Conservation (phyloP, 1,140 invertebrate genomes). For the Zaprionus inermis region DNA sequence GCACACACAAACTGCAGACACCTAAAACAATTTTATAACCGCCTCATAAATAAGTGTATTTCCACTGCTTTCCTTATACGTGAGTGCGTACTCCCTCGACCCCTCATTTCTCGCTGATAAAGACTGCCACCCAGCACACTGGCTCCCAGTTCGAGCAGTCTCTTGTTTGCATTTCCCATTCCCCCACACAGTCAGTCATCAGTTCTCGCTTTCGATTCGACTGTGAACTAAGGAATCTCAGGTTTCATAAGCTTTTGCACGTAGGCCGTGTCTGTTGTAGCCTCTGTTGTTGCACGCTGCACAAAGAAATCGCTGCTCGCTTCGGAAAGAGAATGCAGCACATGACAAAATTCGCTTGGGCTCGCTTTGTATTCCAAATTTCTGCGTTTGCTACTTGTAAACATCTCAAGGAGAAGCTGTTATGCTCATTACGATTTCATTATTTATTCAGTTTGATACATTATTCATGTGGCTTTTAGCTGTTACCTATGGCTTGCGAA, state of each 20-base stretch:
- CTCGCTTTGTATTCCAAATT: neutral
- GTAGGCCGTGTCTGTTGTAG: constrained; percentile 57
- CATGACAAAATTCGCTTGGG: constrained; percentile 26
- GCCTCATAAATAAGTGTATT: constrained; percentile 67
- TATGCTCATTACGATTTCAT: constrained; percentile 9
- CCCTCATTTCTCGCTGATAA: constrained; percentile 43
- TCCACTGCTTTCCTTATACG: constrained; percentile 70
- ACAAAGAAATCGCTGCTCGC: constrained; percentile 47
- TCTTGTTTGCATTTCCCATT: constrained; percentile 28
- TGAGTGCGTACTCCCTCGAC: constrained; percentile 31
- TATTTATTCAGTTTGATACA: constrained; percentile 15
- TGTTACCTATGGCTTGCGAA: neutral
- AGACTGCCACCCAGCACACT: constrained; percentile 41
- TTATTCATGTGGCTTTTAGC: constrained; percentile 3
- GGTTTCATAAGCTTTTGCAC: constrained; percentile 70
- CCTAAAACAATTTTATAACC: constrained; percentile 76
- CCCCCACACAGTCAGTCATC: constrained; percentile 13
- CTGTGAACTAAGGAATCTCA: constrained; percentile 67
- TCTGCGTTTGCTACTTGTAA: neutral
- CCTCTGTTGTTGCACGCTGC: constrained; percentile 30
- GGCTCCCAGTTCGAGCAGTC: constrained; percentile 9
- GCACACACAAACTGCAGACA: constrained; percentile 59
- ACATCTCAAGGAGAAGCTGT: constrained; percentile 2
- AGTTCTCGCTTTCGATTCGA: constrained; percentile 55
- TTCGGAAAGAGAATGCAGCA: constrained; percentile 40